A percentile compares a stretch with the other conserved stretches of the same genome.
Conservation (phyloP, 2,888 invertebrate genomes). For the Resseliella maxima region DNA sequence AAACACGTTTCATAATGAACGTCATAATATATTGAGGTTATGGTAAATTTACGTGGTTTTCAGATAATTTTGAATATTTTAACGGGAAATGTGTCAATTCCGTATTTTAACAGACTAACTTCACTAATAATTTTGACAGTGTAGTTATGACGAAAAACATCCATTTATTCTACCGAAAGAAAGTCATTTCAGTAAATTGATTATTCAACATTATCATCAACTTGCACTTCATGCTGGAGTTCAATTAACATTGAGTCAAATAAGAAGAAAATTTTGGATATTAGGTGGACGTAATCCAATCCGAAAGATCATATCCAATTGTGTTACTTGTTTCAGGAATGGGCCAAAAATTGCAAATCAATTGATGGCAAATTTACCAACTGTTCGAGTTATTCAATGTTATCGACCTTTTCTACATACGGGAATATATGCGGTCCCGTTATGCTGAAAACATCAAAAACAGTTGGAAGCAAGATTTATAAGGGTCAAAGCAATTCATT, state of each 20-base stretch:
- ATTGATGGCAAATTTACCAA: not conserved
- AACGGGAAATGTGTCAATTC: no score
- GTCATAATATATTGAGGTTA: no score
- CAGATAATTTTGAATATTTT: no score
- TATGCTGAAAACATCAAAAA: conserved; percentile 56
- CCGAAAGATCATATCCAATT: not conserved
- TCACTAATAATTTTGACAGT: no score
- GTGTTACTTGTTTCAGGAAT: not conserved
- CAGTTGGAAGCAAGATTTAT: conserved; percentile 57
- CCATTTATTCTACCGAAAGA: conserved; percentile 56
- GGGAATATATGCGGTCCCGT: conserved; percentile 59
- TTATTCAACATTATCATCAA: not conserved
- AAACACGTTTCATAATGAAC: no score
- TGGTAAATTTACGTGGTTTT: no score
- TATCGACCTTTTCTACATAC: conserved; percentile 57
- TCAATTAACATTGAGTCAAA: not conserved
- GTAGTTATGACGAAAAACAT: conserved; percentile 56
- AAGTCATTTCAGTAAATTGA: no score
- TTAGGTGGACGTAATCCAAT: not conserved
- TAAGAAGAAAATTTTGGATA: not conserved
- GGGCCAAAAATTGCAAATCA: not conserved
- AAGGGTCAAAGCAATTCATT: conserved; percentile 57
- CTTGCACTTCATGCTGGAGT: no score
- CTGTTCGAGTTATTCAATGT: not conserved
- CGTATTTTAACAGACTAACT: no score